phyloP scores from a whole-genome alignment of 2,113 vertebrate species.

The Phoxinus phoxinus region DNA sequence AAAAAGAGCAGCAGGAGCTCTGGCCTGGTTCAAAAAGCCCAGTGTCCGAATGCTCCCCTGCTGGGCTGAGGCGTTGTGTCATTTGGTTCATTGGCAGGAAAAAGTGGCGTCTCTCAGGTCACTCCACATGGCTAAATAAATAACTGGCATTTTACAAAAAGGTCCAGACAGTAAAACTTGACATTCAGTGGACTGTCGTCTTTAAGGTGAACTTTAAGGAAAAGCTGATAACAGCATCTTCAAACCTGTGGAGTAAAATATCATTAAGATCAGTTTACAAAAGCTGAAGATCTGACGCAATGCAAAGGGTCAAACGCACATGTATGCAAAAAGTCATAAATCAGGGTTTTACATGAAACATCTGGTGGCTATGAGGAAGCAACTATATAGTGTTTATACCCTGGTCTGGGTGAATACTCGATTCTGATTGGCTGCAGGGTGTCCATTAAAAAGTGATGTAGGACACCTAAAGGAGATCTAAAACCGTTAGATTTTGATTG shows the following conservation, averaged over 20 bases:
- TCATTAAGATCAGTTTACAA: constrained; percentile 46
- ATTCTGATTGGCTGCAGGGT: too few relatives aligned
- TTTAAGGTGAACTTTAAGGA: constrained; percentile 73
- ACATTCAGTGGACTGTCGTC: constrained; percentile 74
- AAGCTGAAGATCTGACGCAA: not conserved
- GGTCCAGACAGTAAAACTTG: constrained; percentile 71
- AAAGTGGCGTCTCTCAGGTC: constrained; percentile 55
- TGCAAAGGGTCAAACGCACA: not conserved
- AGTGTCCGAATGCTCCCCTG: constrained; percentile 62
- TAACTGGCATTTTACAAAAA: constrained; percentile 78
- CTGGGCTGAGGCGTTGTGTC: constrained; percentile 66
- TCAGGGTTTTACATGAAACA: too few relatives aligned
- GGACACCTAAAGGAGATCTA: too few relatives aligned
- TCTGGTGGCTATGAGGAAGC: too few relatives aligned
- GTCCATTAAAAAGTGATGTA: too few relatives aligned
- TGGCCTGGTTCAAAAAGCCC: constrained; percentile 30
- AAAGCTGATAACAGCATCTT: constrained; percentile 65
- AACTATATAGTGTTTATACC: too few relatives aligned
- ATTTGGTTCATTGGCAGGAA: constrained; percentile 62
- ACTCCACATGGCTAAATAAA: constrained; percentile 69
- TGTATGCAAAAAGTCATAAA: not conserved
- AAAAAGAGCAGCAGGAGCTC: constrained; percentile 43
- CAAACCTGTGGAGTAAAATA: constrained; percentile 53
- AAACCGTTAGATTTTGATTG: too few relatives aligned
- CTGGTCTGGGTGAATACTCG: too few relatives aligned